Conservation (phyloP, 30 jellyfish, hydroid and myxozoan species). For the Hydra vulgaris region DNA sequence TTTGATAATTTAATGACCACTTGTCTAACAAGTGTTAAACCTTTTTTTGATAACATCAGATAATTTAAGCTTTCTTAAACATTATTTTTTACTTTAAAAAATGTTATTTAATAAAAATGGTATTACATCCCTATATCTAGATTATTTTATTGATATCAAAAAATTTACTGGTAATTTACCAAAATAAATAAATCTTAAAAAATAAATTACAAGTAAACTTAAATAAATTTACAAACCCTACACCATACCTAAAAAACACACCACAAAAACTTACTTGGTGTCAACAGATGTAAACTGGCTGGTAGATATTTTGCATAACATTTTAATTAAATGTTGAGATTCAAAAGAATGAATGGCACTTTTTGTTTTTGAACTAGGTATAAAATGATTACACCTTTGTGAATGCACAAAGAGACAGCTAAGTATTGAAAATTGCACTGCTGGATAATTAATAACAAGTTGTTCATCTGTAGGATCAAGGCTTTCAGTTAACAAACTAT, state of each 20-base stretch:
- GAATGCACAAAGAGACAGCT: slow-evolving; percentile 63
- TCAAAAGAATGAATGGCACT: slow-evolving; percentile 15
- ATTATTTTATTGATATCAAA: not conserved
- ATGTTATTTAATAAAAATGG: not conserved
- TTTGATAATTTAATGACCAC: not conserved
- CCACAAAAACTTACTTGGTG: slow-evolving; percentile 18
- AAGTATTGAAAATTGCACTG: slow-evolving; percentile 56
- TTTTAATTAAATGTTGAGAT: slow-evolving; percentile 20
- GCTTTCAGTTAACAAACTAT: slow-evolving; percentile 39
- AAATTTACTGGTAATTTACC: not conserved
- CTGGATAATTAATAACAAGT: slow-evolving; percentile 53
- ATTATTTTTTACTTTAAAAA: too few species aligned
- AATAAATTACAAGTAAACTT: too few species aligned
- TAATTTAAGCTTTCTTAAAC: not conserved
- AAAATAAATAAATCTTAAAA: too few species aligned
- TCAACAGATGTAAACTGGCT: not conserved
- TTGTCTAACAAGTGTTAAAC: not conserved
- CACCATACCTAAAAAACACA: not conserved
- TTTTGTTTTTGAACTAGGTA: slow-evolving; percentile 31
- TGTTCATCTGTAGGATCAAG: slow-evolving; percentile 42
- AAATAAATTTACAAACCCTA: too few species aligned
- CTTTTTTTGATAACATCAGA: not conserved
- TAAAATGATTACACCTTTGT: slow-evolving; percentile 52
- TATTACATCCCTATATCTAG: not conserved
- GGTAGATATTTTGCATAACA: slow-evolving; percentile 15